Conservation (phyloP, 2,888 invertebrate species). For the Micropterix aruncella region DNA sequence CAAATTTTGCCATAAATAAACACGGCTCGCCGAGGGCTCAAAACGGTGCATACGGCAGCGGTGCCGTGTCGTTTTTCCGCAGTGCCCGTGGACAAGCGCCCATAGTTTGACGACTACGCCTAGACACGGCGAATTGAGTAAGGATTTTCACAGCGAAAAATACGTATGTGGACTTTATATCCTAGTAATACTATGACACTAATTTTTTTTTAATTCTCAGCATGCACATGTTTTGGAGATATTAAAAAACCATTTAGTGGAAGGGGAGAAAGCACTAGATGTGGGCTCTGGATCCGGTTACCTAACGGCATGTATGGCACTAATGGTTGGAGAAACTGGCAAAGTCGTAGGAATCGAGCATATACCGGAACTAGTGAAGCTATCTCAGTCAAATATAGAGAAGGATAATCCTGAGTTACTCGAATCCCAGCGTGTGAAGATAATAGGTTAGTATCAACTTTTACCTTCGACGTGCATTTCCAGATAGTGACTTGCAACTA, state of each 20-base stretch:
- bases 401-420: constrained; percentile 59
- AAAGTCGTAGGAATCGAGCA: constrained; percentile 81
- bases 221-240: constrained; percentile 86
- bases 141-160: too few species aligned
- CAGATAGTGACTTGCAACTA: too few species aligned
- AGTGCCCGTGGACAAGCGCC: too few species aligned
- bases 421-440: constrained; percentile 47
- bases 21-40: too few species aligned
- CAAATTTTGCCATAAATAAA: too few species aligned
- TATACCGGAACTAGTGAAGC: constrained; percentile 64
- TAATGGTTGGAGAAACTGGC: constrained; percentile 60
- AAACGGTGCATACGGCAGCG: too few species aligned
- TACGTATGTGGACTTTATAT: too few species aligned
- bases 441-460: constrained; percentile 43
- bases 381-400: constrained; percentile 63
- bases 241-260: constrained; percentile 59
- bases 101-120: too few species aligned
- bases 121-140: too few species aligned
- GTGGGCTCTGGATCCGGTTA: constrained; percentile 93
- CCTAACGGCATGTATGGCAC: constrained; percentile 80
- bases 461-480: constrained; percentile 1
- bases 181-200: too few species aligned
- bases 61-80: too few species aligned
- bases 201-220: constrained; percentile 26
- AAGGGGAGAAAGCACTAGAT: constrained; percentile 71